phyloP scores from a whole-genome alignment of 2,113 vertebrate genomes.

The Engraulis encrasicolus region DNA sequence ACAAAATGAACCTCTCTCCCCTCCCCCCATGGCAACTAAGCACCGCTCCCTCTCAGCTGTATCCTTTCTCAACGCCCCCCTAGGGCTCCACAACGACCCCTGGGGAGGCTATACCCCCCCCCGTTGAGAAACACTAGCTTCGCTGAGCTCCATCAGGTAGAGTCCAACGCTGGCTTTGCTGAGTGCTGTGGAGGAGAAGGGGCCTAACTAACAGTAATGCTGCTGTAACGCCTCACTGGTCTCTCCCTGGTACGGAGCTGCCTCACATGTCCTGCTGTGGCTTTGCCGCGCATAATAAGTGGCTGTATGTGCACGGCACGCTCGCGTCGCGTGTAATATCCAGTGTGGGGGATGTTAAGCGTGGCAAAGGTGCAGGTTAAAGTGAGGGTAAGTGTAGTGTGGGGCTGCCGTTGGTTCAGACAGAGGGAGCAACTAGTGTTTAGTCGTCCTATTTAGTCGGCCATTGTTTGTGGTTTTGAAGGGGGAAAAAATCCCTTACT shows the following conservation, averaged over 20 bases:
- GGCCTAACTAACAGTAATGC: no score
- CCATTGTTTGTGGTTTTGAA: not conserved
- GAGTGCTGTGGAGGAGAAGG: not conserved
- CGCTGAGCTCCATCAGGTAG: no score
- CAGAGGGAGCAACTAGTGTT: not conserved
- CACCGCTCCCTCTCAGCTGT: no score
- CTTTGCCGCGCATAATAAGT: not conserved
- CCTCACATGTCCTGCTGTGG: not conserved
- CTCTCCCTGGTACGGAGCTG: constrained; percentile 10
- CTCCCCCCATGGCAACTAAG: no score
- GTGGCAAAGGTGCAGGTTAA: not conserved
- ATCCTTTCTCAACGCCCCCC: no score
- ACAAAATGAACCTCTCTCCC: no score
- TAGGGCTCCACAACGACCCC: no score
- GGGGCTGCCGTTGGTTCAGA: not conserved
- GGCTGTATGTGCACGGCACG: no score
- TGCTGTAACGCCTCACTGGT: not conserved
- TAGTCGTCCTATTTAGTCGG: not conserved
- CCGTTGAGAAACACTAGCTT: no score
- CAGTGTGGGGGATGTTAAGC: not conserved
- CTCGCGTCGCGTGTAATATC: not conserved
- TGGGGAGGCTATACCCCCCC: no score
- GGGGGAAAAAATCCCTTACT: not conserved
- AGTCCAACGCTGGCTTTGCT: not conserved
- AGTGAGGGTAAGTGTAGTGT: not conserved